These are phyloP conservation scores for Sander vitreus DNA, from an alignment of 2,113 vertebrate species.

Conservation along the genomic window DNA sequence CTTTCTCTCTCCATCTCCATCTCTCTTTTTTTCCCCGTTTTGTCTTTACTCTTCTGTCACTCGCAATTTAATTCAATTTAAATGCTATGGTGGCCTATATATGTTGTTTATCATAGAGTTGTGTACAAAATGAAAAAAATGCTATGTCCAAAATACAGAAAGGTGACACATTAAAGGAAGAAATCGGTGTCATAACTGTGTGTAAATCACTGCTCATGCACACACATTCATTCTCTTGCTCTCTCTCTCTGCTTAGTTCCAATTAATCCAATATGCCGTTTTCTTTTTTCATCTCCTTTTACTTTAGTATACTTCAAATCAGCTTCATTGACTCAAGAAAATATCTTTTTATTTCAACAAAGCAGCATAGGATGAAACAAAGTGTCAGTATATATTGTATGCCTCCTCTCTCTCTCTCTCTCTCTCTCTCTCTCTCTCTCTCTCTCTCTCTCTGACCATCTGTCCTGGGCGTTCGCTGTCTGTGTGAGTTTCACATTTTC, in stretches of 20 bases:
- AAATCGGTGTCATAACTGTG: background rate
- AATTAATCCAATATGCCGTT: background rate
- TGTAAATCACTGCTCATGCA: too few relatives aligned
- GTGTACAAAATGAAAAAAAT: background rate
- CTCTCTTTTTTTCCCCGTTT: background rate
- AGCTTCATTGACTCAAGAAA: background rate
- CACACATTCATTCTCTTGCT: too few relatives aligned
- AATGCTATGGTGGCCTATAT: background rate
- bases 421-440: constrained; percentile 27
- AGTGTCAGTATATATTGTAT: background rate
- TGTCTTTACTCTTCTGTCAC: constrained; percentile 36
- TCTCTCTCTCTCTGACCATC: constrained; percentile 70
- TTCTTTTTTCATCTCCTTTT: background rate
- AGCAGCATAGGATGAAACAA: background rate
- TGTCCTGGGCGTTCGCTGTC: constrained; percentile 64
- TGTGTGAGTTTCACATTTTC: constrained; percentile 66
- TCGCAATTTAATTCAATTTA: constrained; percentile 1
- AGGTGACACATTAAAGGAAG: too few relatives aligned
- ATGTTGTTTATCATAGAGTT: background rate
- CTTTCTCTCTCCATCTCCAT: constrained; percentile 3
- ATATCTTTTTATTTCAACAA: background rate
- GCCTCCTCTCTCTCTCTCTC: background rate
- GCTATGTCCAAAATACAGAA: background rate
- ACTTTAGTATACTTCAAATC: background rate
- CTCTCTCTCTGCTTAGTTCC: background rate